These are phyloP conservation scores for Lobophora halterata DNA, from an alignment of 2,888 invertebrate genomes.

Conservation along the genomic window DNA sequence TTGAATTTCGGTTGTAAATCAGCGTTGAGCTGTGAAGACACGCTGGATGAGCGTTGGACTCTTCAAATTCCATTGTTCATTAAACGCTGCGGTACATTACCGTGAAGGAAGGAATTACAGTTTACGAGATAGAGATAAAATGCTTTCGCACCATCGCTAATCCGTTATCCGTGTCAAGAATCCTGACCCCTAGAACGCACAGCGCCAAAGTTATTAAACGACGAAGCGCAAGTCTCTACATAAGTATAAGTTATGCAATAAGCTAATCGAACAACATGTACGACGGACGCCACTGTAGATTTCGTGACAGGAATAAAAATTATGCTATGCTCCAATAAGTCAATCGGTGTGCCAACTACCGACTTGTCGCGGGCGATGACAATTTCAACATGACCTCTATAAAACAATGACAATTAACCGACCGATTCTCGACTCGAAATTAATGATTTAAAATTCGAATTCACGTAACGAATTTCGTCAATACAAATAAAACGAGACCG, in stretches of 20 bases:
- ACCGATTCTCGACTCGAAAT: conserved; percentile 47
- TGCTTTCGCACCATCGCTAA: conserved; percentile 33
- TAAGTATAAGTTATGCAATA: conserved; percentile 57
- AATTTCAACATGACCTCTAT: conserved; percentile 64
- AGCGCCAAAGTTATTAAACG: conserved; percentile 32
- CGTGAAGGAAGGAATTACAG: conserved; percentile 29
- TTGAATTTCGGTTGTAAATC: conserved; percentile 20
- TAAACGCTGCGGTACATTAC: conserved; percentile 20
- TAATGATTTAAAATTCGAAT: conserved; percentile 47
- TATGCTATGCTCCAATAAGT: conserved; percentile 73
- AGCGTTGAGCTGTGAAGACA: conserved; percentile 7
- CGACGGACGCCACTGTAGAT: conserved; percentile 47
- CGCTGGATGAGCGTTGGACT: conserved; percentile 11
- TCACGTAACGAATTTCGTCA: conserved; percentile 43
- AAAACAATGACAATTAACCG: conserved; percentile 65
- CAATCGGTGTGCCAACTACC: conserved; percentile 66
- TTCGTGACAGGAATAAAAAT: conserved; percentile 71
- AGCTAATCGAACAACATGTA: conserved; percentile 59
- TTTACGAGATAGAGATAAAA: conserved; percentile 35
- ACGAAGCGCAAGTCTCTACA: conserved; percentile 45
- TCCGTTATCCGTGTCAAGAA: conserved; percentile 33
- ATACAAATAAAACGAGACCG: conserved; percentile 53
- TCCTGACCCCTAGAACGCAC: conserved; percentile 27
- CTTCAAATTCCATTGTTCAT: conserved; percentile 27
- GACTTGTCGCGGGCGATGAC: conserved; percentile 54